These are phyloP conservation scores for Formica exsecta DNA, from an alignment of 1,140 invertebrate species.

Conservation along the genomic window DNA sequence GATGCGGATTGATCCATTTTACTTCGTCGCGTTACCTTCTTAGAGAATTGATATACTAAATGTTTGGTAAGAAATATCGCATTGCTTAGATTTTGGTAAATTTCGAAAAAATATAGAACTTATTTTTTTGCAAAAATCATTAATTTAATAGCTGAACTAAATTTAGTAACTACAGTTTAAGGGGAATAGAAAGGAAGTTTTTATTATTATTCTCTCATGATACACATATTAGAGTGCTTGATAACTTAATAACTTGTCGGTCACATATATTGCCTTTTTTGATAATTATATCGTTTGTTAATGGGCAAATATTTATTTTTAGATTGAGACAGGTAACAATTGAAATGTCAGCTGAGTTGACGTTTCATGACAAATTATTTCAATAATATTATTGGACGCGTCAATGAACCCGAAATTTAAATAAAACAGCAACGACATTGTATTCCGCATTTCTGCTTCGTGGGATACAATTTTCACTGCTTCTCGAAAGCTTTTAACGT, in stretches of 20 bases:
- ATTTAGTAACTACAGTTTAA: not conserved
- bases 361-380: not conserved
- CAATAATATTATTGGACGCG: constrained; percentile 18
- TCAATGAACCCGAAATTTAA: constrained; percentile 1
- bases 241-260: constrained; percentile 11
- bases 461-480: not conserved
- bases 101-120: not conserved
- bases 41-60: not conserved
- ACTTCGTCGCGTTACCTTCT: not conserved
- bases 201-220: not conserved
- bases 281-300: not conserved
- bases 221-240: not conserved
- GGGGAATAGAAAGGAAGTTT: not conserved
- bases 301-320: constrained; percentile 7
- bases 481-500: not conserved
- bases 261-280: not conserved
- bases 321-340: not conserved
- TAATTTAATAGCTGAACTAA: not conserved
- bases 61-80: not conserved
- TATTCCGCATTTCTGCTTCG: not conserved
- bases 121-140: not conserved
- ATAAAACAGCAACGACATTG: not conserved
- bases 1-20: constrained; percentile 26
- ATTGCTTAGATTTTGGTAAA: not conserved
- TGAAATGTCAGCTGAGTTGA: not conserved